A percentile compares a stretch with the other conserved stretches of the same genome.
Conservation (phyloP, 2,113 vertebrate species). For the Gobio gobio region DNA sequence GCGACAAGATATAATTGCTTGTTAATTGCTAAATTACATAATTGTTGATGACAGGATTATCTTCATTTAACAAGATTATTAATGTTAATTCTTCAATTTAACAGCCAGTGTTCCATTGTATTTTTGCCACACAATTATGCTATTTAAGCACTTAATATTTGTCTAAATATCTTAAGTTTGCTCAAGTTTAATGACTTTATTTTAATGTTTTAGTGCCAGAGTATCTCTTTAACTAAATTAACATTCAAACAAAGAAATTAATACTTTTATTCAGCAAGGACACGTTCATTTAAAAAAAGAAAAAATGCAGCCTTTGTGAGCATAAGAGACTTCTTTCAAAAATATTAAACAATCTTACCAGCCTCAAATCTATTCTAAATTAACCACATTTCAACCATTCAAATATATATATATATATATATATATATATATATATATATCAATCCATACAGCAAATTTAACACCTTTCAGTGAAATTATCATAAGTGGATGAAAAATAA, state of each 20-base stretch:
- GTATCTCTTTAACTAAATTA: not conserved
- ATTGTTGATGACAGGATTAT: not conserved
- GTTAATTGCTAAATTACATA: not conserved
- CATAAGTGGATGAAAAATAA: not conserved
- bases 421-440: too few relatives aligned
- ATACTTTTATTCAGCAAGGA: not conserved
- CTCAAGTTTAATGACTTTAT: not conserved
- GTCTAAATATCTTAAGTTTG: not conserved
- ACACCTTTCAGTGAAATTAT: not conserved
- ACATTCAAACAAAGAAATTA: not conserved
- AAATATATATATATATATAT: not conserved
- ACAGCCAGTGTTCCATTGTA: not conserved
- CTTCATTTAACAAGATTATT: not conserved
- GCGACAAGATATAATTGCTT: too few relatives aligned
- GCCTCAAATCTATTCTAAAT: not conserved
- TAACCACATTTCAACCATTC: not conserved
- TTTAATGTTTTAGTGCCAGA: not conserved
- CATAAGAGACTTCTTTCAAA: not conserved
- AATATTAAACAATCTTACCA: not conserved
- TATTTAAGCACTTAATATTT: not conserved
- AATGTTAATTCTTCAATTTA: not conserved
- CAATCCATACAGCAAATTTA: not conserved
- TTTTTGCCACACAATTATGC: not conserved
- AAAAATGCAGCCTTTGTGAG: not conserved
- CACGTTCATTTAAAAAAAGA: not conserved